Percentiles rank a stretch among this genome's conserved stretches.
These are phyloP conservation scores for Spodoptera picta DNA, from an alignment of 2,888 invertebrate genomes.

Conservation along the genomic window DNA sequence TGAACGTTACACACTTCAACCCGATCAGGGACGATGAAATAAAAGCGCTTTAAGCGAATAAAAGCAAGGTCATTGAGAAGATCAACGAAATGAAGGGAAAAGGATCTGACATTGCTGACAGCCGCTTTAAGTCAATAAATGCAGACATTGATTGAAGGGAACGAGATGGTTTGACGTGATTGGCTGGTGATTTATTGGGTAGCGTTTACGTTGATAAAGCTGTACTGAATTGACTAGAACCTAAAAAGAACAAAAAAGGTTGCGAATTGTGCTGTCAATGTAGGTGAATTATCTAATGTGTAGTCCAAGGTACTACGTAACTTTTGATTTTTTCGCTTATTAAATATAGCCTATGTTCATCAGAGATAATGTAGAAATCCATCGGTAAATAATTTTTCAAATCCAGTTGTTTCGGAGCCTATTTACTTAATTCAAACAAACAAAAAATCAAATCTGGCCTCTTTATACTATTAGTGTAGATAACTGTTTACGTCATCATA, in stretches of 20 bases:
- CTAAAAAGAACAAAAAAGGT: too few relatives aligned
- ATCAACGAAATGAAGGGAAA: slow-evolving; percentile 27
- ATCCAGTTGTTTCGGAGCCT: too few relatives aligned
- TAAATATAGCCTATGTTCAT: too few relatives aligned
- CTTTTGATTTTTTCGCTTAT: too few relatives aligned
- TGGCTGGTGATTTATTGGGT: slow-evolving; percentile 10
- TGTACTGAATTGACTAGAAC: not conserved
- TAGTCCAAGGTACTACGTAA: not conserved
- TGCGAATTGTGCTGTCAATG: not conserved
- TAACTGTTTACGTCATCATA: too few relatives aligned
- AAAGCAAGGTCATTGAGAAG: slow-evolving; percentile 35
- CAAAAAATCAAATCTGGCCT: too few relatives aligned
- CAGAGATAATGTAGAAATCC: too few relatives aligned
- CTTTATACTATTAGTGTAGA: too few relatives aligned
- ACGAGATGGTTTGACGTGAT: slow-evolving; percentile 29
- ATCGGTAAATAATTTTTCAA: too few relatives aligned
- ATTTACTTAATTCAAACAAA: too few relatives aligned
- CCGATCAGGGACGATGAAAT: slow-evolving; percentile 16
- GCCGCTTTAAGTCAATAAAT: slow-evolving; percentile 35
- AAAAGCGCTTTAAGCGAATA: slow-evolving; percentile 40
- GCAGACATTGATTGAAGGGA: slow-evolving; percentile 38
- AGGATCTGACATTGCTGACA: slow-evolving; percentile 39
- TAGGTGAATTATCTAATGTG: not conserved
- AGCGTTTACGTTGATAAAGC: not conserved
- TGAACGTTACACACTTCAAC: slow-evolving; percentile 38